Percentiles rank a stretch among this genome's conserved stretches.
phyloP scores from a whole-genome alignment of 2,797 vertebrate genomes.

The Falco columbarius region DNA sequence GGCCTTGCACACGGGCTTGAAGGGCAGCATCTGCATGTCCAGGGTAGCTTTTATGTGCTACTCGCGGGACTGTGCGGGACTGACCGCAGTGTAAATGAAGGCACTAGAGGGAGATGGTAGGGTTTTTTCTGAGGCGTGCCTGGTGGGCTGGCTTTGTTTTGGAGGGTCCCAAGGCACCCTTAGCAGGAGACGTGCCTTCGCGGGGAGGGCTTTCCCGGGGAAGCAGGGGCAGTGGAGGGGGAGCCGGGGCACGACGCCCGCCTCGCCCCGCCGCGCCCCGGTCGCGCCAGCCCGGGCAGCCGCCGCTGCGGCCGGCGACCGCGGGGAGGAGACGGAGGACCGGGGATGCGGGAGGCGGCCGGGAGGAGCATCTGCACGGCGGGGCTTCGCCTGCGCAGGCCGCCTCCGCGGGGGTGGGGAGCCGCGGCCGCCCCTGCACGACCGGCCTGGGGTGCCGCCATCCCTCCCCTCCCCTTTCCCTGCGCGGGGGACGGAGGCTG shows the following conservation, averaged over 20 bases:
- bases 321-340: background rate
- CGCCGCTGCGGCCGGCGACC: background rate
- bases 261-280: background rate
- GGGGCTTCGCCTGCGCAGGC: background rate
- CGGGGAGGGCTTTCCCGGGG: background rate
- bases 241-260: too few species aligned
- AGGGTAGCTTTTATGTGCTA: background rate
- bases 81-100: fast-evolving
- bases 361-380: background rate
- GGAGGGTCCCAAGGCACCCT: background rate
- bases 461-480: background rate
- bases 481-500: background rate
- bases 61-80: background rate
- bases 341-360: background rate
- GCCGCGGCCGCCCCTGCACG: too few species aligned
- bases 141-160: background rate
- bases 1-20: background rate
- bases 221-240: too few species aligned
- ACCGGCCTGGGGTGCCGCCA: background rate
- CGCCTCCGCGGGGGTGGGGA: background rate
- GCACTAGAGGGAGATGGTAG: fast-evolving
- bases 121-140: background rate
- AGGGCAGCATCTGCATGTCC: background rate
- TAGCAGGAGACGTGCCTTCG: background rate
- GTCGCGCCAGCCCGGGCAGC: background rate